Percentiles rank a stretch among this genome's conserved stretches.
Evolutionary conservation across 2,888 invertebrate species (phyloP).

Genomic region (Andrena bicolor): DNA sequence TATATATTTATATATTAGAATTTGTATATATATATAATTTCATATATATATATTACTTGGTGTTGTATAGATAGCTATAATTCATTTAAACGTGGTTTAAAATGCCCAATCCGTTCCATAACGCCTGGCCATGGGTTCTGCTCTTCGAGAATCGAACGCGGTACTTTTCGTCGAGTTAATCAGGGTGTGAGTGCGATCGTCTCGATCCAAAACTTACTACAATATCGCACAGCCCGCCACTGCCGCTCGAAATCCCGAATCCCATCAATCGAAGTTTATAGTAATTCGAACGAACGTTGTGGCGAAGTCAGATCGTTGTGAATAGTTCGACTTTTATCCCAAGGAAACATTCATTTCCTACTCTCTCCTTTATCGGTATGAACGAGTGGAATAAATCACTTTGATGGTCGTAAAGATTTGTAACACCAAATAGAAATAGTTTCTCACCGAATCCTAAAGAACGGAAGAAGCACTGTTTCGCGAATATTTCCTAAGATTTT

Average conservation of each 20-base stretch:
- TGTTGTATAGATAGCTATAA: slow-evolving; percentile 82
- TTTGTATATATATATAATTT: slow-evolving; percentile 70
- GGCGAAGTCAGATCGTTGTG: background rate
- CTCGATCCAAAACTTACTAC: background rate
- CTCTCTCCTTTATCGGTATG: no score
- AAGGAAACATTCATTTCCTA: no score
- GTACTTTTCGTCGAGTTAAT: slow-evolving; percentile 20
- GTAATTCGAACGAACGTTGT: background rate
- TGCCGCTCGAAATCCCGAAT: slow-evolving; percentile 14
- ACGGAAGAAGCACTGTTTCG: no score
- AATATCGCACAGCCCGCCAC: slow-evolving; percentile 35
- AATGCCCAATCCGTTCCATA: slow-evolving; percentile 82
- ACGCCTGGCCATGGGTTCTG: slow-evolving; percentile 72
- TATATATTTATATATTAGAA: slow-evolving; percentile 71
- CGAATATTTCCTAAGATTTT: no score
- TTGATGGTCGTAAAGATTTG: no score
- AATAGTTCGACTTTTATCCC: background rate
- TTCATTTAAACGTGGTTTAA: slow-evolving; percentile 78
- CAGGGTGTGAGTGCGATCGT: slow-evolving; percentile 1
- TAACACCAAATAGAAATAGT: no score
- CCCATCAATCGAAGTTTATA: slow-evolving; percentile 27
- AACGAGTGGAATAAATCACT: no score
- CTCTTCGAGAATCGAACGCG: background rate
- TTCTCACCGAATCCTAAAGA: no score
- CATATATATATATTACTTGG: slow-evolving; percentile 81